Evolutionary conservation across 2,888 invertebrate genomes (phyloP).

Genomic region (Venustoraphidia nigricollis): DNA sequence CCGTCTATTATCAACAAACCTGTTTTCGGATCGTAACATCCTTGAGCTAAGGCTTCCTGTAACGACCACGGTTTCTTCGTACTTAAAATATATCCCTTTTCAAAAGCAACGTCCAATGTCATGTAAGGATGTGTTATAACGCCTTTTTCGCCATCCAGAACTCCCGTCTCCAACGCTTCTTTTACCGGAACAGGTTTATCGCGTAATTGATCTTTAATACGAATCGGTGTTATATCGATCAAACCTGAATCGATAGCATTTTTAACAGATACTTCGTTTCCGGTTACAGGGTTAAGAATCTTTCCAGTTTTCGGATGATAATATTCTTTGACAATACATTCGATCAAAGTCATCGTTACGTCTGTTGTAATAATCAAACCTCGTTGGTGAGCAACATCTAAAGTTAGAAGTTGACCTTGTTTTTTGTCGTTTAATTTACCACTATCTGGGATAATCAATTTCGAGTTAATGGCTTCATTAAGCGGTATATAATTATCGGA

Average conservation of each 20-base stretch:
- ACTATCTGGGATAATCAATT: conserved; percentile 49
- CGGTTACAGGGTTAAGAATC: conserved; percentile 62
- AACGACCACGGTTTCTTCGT: conserved; percentile 67
- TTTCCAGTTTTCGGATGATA: conserved; percentile 57
- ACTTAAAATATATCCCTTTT: conserved; percentile 66
- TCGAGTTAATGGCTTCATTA: conserved; percentile 53
- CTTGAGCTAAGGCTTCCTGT: conserved; percentile 68
- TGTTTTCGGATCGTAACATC: conserved; percentile 58
- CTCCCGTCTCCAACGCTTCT: conserved; percentile 50
- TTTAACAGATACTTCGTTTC: conserved; percentile 54
- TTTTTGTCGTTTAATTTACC: conserved; percentile 61
- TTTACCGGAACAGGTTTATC: conserved; percentile 49
- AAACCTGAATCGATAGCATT: conserved; percentile 59
- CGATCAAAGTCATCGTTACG: conserved; percentile 54
- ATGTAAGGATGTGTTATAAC: conserved; percentile 51
- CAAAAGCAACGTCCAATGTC: conserved; percentile 62
- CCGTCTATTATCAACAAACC: conserved; percentile 58
- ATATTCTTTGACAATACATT: conserved; percentile 61
- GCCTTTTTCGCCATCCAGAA: conserved; percentile 57
- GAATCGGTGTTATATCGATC: conserved; percentile 53
- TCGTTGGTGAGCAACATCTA: conserved; percentile 53
- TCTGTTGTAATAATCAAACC: conserved; percentile 56
- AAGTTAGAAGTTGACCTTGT: conserved; percentile 49
- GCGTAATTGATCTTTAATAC: conserved; percentile 57
- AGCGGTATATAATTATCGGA: conserved; percentile 56